phyloP scores from a whole-genome alignment of 2,888 invertebrate genomes.

The Mythimna pallens region DNA sequence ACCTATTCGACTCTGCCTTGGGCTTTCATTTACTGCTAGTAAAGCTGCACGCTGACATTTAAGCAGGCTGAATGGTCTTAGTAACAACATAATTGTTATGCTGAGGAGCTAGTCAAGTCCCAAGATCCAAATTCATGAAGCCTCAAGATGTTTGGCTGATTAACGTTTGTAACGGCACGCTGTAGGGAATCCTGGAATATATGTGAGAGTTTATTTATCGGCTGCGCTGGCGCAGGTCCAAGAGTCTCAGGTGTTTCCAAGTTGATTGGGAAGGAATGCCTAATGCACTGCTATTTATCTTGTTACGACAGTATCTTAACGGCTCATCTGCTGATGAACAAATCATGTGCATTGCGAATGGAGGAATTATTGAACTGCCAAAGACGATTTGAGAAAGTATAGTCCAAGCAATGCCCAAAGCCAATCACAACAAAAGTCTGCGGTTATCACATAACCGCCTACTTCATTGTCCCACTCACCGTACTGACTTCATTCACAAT shows the following conservation, averaged over 20 bases:
- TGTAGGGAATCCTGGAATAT: conserved; percentile 4
- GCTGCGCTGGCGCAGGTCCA: conserved; percentile 41
- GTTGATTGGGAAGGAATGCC: conserved; percentile 40
- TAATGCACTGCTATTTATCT: conserved; percentile 38
- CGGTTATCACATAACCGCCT: too few species aligned
- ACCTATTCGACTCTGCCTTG: neutral
- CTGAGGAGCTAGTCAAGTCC: neutral
- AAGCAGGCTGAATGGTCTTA: neutral
- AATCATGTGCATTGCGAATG: conserved; percentile 18
- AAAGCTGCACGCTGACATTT: neutral
- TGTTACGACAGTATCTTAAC: conserved; percentile 15
- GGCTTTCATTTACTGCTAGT: neutral
- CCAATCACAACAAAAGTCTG: neutral
- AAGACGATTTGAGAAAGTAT: neutral
- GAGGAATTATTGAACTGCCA: neutral
- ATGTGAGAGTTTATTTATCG: conserved; percentile 32
- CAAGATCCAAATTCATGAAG: conserved; percentile 10
- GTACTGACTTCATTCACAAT: too few species aligned
- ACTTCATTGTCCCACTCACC: too few species aligned
- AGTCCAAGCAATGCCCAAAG: neutral
- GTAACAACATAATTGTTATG: neutral
- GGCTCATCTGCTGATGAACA: conserved; percentile 12
- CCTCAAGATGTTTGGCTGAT: conserved; percentile 8
- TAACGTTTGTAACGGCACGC: conserved; percentile 9
- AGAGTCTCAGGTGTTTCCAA: conserved; percentile 53